Conservation (phyloP, 2,888 invertebrate species). For the Blomia tropicalis region DNA sequence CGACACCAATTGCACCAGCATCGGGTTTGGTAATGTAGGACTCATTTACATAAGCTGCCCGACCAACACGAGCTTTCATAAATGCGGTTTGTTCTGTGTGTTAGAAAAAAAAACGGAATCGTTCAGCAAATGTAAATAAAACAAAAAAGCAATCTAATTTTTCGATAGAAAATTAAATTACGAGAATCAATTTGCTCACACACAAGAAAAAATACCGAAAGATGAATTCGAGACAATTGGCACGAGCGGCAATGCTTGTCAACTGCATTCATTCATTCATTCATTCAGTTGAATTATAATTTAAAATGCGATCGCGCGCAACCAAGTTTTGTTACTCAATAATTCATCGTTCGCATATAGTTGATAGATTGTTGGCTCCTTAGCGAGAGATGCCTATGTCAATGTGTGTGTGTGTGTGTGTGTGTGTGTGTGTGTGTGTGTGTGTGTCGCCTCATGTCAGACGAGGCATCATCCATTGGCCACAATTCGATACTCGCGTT, state of each 20-base stretch:
- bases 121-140: constrained; percentile 4
- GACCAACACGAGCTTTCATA: constrained; percentile 47
- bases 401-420: background rate
- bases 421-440: background rate
- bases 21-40: constrained; percentile 41
- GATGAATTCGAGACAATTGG: constrained; percentile 11
- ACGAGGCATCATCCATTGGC: background rate
- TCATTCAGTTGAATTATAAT: background rate
- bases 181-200: background rate
- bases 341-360: background rate
- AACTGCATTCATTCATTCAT: background rate
- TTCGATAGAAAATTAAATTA: too few relatives aligned
- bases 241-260: background rate
- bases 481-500: background rate
- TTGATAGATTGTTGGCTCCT: background rate
- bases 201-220: background rate
- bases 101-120: background rate
- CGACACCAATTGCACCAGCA: constrained; percentile 52
- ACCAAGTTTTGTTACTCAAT: background rate
- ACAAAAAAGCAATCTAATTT: background rate
- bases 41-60: constrained; percentile 51
- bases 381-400: background rate
- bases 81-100: constrained; percentile 35
- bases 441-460: too few relatives aligned
- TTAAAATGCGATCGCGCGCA: background rate